Evolutionary conservation across 2,113 vertebrate species (phyloP), one percentile per base, ranked within the genome.

Genomic region (Acinonyx jubatus): DNA sequence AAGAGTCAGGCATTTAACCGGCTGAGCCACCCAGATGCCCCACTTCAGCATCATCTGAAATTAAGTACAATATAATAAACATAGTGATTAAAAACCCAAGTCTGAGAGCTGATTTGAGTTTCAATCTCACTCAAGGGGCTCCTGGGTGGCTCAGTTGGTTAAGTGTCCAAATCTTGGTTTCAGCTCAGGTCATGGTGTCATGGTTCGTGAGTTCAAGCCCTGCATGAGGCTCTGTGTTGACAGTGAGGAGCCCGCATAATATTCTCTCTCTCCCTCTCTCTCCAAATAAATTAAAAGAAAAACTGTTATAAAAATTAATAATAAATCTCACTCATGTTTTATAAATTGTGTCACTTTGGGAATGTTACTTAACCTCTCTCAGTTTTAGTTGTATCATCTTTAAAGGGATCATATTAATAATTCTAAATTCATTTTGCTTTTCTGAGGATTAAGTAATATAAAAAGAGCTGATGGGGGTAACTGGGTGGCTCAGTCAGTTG

Each of bases 361-460:
- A 89, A 71, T 57, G 23, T 31, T 76, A 76, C 68, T 85, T 84
- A 81, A 85, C 25, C 36, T 96, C 29, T 45, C 29, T 86, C 13
- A 25, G 7, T 38, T 69, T 89, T 78, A 81, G 21, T 69, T 86
- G 80, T 91, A 80, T 33, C 57, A 89, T 94, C 15, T 21, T 90
- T 96, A 71, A 57, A 95, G 21, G 66, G 45, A 82, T 48, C 1
- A n/a, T 55, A 85, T 79, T 86, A 55, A 86, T 92, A 89, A 86
- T 88, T 81, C 4, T 48, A 90, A 96, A 93, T 95, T 66, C n/a
- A 76, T 57, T 41, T 4, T 83, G 38, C 23, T 92, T 41, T 57
- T 94, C 18, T 50, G 73, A 94, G 29, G 69, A 92, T 91, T 94
- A 94, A 45, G 74, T 86, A 93, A 69, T 16, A 57, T 89, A 96